phyloP scores from a whole-genome alignment of 2,888 invertebrate species.

The Esperia sulphurella region DNA sequence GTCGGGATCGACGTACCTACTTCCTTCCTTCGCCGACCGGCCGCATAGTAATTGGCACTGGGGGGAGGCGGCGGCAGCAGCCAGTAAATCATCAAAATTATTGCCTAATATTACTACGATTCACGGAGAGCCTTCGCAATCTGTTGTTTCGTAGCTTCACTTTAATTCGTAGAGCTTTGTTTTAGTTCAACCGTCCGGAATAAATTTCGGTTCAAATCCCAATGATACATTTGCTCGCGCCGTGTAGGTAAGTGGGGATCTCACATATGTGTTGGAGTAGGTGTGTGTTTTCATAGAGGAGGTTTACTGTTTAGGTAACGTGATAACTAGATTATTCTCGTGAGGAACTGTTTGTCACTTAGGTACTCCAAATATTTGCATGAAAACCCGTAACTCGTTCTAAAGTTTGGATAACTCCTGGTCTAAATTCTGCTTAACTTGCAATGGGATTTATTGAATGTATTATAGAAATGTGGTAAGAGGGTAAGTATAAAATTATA shows the following conservation, averaged over 20 bases:
- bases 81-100: slow-evolving; percentile 75
- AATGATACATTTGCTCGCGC: slow-evolving; percentile 30
- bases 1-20: slow-evolving; percentile 67
- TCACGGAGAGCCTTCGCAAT: slow-evolving; percentile 51
- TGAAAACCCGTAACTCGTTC: not conserved
- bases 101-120: slow-evolving; percentile 67
- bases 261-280: not conserved
- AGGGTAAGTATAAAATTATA: too few relatives aligned
- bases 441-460: too few relatives aligned
- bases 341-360: not conserved
- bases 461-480: too few relatives aligned
- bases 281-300: not conserved
- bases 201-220: slow-evolving; percentile 48
- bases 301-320: not conserved
- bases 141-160: slow-evolving; percentile 55
- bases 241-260: not conserved
- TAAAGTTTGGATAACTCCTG: not conserved
- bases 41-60: slow-evolving; percentile 71
- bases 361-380: not conserved
- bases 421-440: too few relatives aligned
- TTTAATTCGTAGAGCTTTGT: slow-evolving; percentile 59
- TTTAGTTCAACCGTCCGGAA: slow-evolving; percentile 41
- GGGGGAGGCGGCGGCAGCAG: slow-evolving; percentile 48
- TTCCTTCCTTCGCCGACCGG: slow-evolving; percentile 69
- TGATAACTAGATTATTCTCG: too few relatives aligned